Evolutionary conservation across 2,797 vertebrate genomes (phyloP).

Genomic region (Nyctalus aviator): DNA sequence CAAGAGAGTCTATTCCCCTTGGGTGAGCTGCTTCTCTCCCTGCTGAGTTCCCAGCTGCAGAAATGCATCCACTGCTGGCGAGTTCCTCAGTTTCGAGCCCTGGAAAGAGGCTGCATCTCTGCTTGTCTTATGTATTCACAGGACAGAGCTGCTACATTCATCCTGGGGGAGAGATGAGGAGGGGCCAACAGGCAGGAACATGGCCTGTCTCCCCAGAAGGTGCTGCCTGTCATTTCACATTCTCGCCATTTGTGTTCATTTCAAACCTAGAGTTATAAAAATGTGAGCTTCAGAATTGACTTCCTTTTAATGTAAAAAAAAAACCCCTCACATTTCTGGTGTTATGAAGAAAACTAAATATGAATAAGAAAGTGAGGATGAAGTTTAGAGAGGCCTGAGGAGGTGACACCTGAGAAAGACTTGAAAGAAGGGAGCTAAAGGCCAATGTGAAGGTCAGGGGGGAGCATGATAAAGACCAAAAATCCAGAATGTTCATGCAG

Average conservation of each 20-base stretch:
- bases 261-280: slow-evolving; percentile 9
- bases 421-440: background rate
- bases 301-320: slow-evolving; percentile 1
- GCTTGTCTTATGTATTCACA: slow-evolving; percentile 51
- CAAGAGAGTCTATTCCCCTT: slow-evolving; percentile 30
- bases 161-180: background rate
- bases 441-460: background rate
- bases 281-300: background rate
- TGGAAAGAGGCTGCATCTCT: background rate
- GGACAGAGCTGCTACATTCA: background rate
- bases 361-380: background rate
- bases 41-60: background rate
- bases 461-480: background rate
- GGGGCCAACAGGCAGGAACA: background rate
- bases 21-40: slow-evolving; percentile 18
- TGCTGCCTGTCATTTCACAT: background rate
- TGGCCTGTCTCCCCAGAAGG: background rate
- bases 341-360: background rate
- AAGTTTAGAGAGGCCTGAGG: background rate
- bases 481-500: background rate
- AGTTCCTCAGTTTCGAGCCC: background rate
- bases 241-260: background rate
- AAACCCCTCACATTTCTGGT: background rate
- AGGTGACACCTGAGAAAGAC: background rate
- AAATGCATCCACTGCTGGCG: background rate